Base-by-base conservation (phyloP, 2,888 invertebrate genomes). In the Parapristionchus giblindavisi region DNA sequence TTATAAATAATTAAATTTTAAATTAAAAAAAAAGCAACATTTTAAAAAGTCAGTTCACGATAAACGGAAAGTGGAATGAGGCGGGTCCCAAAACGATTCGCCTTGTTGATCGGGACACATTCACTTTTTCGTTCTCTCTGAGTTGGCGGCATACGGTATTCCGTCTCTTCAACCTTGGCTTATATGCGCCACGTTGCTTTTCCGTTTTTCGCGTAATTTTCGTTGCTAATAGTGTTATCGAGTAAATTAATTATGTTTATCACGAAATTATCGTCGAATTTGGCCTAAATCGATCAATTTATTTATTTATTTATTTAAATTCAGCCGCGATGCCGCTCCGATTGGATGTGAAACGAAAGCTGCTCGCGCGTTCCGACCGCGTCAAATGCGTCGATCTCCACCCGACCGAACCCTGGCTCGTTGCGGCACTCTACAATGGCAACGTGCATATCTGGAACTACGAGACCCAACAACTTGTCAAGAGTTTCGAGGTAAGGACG, bases 371-470 rank as follows among this genome's bases (percentile, higher is more conserved):
- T 82, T 98, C 98, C 11, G 99, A 99, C 90, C 92, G 99, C 83
- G 98, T 99, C 17, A 84, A 84, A 75, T 82, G 74, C 34, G 76
- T 76, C n/a, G 74, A 76, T 38, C 60, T 74, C 24, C 76, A 74
- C 48, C 76, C 74, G 38, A 92, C 93, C 54, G 99, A 99, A 89
- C 96, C 97, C 82, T 99, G 99, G 99, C 94, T 99, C 92, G 91
- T 99, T 72, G 97, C 96, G 85, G 95, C 96, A 52, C 91, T 99
- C 43, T 99, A 99, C 91, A 97, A 96, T 90, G 99, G 99, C 84
- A 95, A 98, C 90, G 96, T 98, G 85, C 97, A 99, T 91, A 94
- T 99, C 88, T 99, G 98, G 97, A 98, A 99, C 89, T 93, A 95
- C 90, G 98, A 99, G 89, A 94, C 93, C 78, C 97, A 97, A 88